Conservation (phyloP, 2,797 vertebrate species). For the Gymnoscopelus microlampas region DNA sequence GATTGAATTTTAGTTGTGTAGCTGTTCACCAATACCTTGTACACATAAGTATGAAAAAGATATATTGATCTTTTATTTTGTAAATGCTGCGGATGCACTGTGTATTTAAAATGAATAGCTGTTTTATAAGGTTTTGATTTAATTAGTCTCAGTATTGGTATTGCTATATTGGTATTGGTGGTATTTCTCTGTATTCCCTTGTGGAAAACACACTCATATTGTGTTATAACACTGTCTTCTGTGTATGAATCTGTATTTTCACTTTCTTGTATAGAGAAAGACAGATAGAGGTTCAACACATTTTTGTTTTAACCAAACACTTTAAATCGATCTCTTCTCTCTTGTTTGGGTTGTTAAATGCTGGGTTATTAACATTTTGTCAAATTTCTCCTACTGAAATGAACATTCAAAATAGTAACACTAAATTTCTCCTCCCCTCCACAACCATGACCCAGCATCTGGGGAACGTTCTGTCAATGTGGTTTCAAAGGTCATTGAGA, state of each 20-base stretch:
- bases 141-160: slow-evolving; percentile 17
- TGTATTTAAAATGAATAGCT: too few species aligned
- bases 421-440: slow-evolving; percentile 21
- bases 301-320: slow-evolving; percentile 28
- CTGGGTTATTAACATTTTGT: background rate
- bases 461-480: slow-evolving; percentile 23
- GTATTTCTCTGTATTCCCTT: slow-evolving; percentile 16
- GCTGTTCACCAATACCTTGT: background rate
- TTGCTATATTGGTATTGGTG: slow-evolving; percentile 6
- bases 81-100: too few species aligned
- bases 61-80: background rate
- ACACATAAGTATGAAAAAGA: background rate
- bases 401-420: slow-evolving; percentile 20
- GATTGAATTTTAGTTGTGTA: too few species aligned
- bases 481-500: slow-evolving; percentile 41
- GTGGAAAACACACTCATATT: background rate
- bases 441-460: slow-evolving; percentile 31
- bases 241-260: slow-evolving; percentile 61
- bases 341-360: slow-evolving; percentile 3
- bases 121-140: too few species aligned
- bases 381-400: slow-evolving; percentile 29
- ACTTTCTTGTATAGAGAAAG: slow-evolving; percentile 53
- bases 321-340: slow-evolving; percentile 21
- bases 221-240: slow-evolving; percentile 9
- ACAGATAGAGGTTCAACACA: slow-evolving; percentile 48